Base-by-base conservation (phyloP, 2,113 vertebrate species). In the Syrrhaptes paradoxus region DNA sequence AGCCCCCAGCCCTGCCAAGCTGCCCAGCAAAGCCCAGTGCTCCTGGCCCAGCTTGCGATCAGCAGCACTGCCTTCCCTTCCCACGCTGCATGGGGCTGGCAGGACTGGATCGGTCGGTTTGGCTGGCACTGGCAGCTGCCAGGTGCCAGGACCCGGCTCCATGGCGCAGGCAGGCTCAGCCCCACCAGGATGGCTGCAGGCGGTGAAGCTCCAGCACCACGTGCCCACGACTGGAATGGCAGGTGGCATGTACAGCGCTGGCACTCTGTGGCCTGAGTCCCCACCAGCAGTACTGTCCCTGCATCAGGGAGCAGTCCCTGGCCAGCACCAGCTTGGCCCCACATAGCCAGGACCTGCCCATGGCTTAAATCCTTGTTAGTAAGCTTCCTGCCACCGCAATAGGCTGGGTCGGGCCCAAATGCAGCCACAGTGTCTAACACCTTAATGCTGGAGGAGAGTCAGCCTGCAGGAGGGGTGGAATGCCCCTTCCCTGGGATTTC, bases 301-400 rank as follows among this genome's bases (percentile, higher is more conserved):
- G 51, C 24, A 81, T 8, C 16, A 26, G 31, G 38, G 10, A 74
- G 41, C 59, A 93, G 70, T 3, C 9, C 51, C 81, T 1, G 3
- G 43, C 4, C 2, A 36, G 52, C 52, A 32, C 6, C 10, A 5
- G 71, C 31, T 51, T 38, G 67, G 31, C 25, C 20, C 49, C 17
- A 32, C 28, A 57, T 0, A 1, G 41, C 3, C 0, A 0, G 41
- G 54, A 58, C 1, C 6, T 62, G 46, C 59, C 51, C 0, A 0
- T 48, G 38, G 85, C 32, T 94, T 87, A 85, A 81, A 28, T 72
- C 45, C 32, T 78, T 5, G 6, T 58, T 87, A 62, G 58, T 63
- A 80, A 85, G 52, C 52, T 88, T 89, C 43, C 66, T 72, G 78
- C 18, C 66, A 46, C 1, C 29, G 72, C 49, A 68, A 61, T 2